phyloP scores from a whole-genome alignment of 2,888 invertebrate species.

The Drosophila subquinaria region DNA sequence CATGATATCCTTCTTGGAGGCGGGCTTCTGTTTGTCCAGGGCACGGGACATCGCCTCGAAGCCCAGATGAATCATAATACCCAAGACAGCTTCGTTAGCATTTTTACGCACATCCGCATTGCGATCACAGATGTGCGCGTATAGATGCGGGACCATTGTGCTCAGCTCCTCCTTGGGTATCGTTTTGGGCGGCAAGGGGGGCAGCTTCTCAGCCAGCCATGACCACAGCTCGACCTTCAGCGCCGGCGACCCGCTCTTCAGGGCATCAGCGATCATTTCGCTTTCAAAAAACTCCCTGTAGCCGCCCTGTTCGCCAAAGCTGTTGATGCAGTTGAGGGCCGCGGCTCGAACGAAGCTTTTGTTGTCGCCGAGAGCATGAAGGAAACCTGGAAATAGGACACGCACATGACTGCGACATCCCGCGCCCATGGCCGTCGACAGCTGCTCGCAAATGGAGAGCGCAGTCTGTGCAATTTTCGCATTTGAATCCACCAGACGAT shows the following conservation, averaged over 20 bases:
- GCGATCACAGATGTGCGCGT: conserved; percentile 94
- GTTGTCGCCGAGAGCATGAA: conserved; percentile 91
- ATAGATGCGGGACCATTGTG: conserved; percentile 91
- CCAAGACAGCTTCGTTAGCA: conserved; percentile 94
- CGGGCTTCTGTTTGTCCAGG: conserved; percentile 87
- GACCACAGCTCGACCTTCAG: conserved; percentile 92
- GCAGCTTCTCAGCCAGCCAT: conserved; percentile 94
- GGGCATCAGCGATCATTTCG: conserved; percentile 95
- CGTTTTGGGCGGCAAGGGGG: conserved; percentile 89
- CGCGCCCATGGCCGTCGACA: conserved; percentile 94
- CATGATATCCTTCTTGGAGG: conserved; percentile 91
- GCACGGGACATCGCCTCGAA: conserved; percentile 87
- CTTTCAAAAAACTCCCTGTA: conserved; percentile 93
- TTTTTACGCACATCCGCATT: conserved; percentile 96
- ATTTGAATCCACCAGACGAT: conserved; percentile 94
- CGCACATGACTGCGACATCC: conserved; percentile 92
- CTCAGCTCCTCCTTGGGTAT: conserved; percentile 93
- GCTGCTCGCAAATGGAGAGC: conserved; percentile 92
- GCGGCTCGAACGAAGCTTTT: conserved; percentile 93
- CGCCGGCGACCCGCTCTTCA: conserved; percentile 94
- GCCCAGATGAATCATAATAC: conserved; percentile 96
- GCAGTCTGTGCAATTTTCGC: conserved; percentile 95
- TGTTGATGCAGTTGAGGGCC: conserved; percentile 93
- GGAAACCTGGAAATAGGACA: conserved; percentile 93
- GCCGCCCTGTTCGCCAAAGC: conserved; percentile 94